phyloP scores from a whole-genome alignment of 2,888 invertebrate species.

The Spilarctia lutea region DNA sequence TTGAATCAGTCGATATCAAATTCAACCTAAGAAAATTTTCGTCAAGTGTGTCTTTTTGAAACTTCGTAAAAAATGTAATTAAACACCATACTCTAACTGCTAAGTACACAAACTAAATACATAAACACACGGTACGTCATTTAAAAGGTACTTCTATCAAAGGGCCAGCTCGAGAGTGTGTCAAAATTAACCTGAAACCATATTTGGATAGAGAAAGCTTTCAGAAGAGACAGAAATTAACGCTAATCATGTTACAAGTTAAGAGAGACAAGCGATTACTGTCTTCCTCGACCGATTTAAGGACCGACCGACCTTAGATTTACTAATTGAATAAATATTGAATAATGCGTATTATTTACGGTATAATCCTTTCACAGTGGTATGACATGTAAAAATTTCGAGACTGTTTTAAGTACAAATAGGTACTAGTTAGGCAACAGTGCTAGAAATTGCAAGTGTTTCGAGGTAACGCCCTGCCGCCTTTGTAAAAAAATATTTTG shows the following conservation, averaged over 20 bases:
- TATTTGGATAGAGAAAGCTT: conserved; percentile 47
- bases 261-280: conserved; percentile 5
- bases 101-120: neutral
- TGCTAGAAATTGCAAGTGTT: too few species aligned
- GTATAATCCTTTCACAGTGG: too few species aligned
- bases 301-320: too few species aligned
- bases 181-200: conserved; percentile 37
- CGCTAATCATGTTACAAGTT: conserved; percentile 43
- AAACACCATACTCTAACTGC: neutral
- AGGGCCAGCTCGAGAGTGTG: conserved; percentile 12
- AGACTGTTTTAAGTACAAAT: too few species aligned
- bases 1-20: neutral
- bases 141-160: neutral
- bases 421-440: too few species aligned
- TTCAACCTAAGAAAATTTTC: neutral
- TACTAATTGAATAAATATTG: too few species aligned
- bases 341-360: too few species aligned
- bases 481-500: too few species aligned
- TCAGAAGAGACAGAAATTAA: conserved; percentile 40
- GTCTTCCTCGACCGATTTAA: too few species aligned
- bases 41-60: neutral
- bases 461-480: too few species aligned
- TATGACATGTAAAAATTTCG: too few species aligned
- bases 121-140: neutral
- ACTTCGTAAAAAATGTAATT: neutral